Conservation (phyloP, 2,113 vertebrate genomes). For the Alligator mississippiensis region DNA sequence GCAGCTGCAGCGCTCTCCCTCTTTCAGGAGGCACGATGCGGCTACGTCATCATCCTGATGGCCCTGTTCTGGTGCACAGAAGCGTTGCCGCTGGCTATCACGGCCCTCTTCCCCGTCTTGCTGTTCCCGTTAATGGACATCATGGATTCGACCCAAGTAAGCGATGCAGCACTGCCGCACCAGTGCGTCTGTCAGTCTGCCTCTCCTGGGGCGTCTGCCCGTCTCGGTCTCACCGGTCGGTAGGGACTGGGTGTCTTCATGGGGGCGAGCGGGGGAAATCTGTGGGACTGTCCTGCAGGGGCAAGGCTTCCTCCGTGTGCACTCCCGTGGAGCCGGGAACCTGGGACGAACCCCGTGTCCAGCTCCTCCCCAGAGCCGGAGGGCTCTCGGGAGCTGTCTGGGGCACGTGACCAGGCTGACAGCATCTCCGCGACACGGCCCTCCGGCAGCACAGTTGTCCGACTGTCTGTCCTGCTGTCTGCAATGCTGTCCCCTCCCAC, state of each 20-base stretch:
- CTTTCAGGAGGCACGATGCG: conserved; percentile 86
- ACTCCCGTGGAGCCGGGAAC: conserved; percentile 21
- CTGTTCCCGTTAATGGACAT: conserved; percentile 93
- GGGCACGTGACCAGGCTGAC: neutral
- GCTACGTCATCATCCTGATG: conserved; percentile 91
- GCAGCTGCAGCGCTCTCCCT: neutral
- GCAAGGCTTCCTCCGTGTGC: neutral
- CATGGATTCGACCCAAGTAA: conserved; percentile 87
- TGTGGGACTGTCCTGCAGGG: neutral
- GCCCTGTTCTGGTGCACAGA: conserved; percentile 93
- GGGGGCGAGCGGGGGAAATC: neutral
- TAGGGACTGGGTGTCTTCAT: neutral
- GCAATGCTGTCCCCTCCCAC: neutral
- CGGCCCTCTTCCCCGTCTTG: conserved; percentile 87
- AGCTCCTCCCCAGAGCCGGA: neutral
- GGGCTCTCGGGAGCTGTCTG: neutral
- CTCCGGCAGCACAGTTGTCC: neutral
- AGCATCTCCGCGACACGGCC: neutral
- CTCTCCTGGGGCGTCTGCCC: neutral
- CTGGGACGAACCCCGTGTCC: neutral
- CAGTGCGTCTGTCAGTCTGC: neutral
- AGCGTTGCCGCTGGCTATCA: conserved; percentile 90
- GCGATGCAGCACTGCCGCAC: neutral
- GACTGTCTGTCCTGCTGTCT: neutral
- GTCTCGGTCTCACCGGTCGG: neutral